Percentiles rank a stretch among this genome's conserved stretches.
phyloP scores from a whole-genome alignment of 2,113 vertebrate species.

The Pachyramphus minor region DNA sequence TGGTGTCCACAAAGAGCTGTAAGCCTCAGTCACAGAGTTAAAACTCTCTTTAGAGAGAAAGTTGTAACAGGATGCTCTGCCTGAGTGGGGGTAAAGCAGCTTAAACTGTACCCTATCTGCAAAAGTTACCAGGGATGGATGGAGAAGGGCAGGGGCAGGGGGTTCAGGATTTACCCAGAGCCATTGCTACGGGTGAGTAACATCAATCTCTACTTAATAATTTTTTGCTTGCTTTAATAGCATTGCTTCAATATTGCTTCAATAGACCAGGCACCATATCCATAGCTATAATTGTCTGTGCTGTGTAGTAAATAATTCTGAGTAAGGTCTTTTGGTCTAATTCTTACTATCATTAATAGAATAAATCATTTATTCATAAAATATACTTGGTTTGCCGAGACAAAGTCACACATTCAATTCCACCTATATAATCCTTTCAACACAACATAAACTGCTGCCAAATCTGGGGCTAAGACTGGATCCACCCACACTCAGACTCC shows the following conservation, averaged over 20 bases:
- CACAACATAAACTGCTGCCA: background rate
- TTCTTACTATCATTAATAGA: background rate
- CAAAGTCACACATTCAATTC: background rate
- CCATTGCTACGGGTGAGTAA: background rate
- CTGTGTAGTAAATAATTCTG: background rate
- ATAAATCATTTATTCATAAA: background rate
- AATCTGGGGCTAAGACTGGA: background rate
- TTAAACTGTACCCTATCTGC: background rate
- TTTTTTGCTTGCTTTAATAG: background rate
- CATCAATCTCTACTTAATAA: background rate
- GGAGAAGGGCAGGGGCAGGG: background rate
- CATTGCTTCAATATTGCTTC: background rate
- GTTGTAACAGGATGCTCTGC: background rate
- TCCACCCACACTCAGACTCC: background rate
- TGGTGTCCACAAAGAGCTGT: background rate
- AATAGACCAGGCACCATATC: background rate
- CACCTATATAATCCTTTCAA: background rate
- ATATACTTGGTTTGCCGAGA: background rate
- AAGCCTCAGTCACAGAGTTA: background rate
- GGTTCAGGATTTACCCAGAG: fast-evolving
- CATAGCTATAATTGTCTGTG: background rate
- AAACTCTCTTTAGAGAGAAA: background rate
- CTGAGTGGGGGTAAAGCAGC: background rate
- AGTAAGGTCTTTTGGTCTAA: background rate
- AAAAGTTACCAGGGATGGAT: background rate